These are phyloP conservation scores for Sphenopsis melanotis DNA, from an alignment of 2,797 vertebrate genomes.

Conservation along the genomic window DNA sequence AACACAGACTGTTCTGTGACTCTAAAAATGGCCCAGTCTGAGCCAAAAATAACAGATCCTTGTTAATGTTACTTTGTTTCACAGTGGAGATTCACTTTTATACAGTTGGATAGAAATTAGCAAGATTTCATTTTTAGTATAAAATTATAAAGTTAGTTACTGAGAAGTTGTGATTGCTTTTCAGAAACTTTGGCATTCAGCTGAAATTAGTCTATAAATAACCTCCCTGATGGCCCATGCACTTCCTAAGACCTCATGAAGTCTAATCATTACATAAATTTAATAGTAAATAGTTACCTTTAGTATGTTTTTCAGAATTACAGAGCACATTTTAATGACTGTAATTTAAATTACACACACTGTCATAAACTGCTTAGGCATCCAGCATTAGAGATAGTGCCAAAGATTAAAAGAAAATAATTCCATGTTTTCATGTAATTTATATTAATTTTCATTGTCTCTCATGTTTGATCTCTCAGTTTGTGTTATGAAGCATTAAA, in stretches of 20 bases:
- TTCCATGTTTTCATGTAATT: slow-evolving; percentile 26
- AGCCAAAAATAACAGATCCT: background rate
- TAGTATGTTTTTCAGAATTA: background rate
- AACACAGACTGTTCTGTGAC: background rate
- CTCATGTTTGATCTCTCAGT: slow-evolving; percentile 62
- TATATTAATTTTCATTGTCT: slow-evolving; percentile 38
- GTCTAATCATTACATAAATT: background rate
- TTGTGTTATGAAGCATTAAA: slow-evolving; percentile 17
- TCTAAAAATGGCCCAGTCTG: background rate
- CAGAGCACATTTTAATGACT: background rate
- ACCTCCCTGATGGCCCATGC: background rate
- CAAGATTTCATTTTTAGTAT: background rate
- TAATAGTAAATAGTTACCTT: background rate
- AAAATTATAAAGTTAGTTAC: background rate
- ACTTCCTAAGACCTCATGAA: background rate
- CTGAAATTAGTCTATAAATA: background rate
- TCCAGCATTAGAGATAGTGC: background rate
- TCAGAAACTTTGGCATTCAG: background rate
- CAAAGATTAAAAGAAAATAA: slow-evolving; percentile 31
- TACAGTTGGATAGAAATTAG: background rate
- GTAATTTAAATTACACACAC: background rate
- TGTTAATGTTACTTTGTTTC: background rate
- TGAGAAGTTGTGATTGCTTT: background rate
- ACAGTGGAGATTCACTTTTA: background rate
- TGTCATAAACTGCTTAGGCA: background rate